phyloP scores from a whole-genome alignment of 2,113 vertebrate genomes.

The Apeltes quadracus region DNA sequence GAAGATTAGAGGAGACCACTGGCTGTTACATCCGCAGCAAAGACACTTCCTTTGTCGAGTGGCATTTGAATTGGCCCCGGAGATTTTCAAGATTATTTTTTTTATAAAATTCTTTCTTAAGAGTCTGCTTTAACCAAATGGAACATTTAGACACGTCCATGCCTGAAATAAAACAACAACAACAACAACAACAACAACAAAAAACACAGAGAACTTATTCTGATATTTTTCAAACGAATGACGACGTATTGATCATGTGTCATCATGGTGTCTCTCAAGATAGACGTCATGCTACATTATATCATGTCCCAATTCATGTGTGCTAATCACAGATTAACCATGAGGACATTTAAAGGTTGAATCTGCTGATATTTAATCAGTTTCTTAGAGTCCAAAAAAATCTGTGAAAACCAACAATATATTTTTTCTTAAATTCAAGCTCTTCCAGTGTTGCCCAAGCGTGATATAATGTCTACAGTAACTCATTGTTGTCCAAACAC shows the following conservation, averaged over 20 bases:
- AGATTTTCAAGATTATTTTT: conserved; percentile 11
- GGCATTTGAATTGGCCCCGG: conserved; percentile 23
- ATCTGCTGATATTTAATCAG: not conserved
- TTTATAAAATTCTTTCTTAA: conserved; percentile 6
- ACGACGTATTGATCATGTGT: conserved; percentile 43
- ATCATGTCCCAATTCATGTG: not conserved
- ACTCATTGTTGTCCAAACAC: not conserved
- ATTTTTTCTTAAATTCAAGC: not conserved
- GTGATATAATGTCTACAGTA: not conserved
- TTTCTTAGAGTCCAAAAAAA: conserved; percentile 11
- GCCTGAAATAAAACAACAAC: not conserved
- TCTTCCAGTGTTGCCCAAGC: not conserved
- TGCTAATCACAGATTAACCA: conserved; percentile 10
- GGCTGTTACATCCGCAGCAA: conserved; percentile 37
- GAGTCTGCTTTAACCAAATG: not conserved
- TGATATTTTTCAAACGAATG: conserved; percentile 13
- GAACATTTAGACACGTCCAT: not conserved
- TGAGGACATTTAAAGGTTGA: conserved; percentile 5
- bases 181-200: too few species aligned
- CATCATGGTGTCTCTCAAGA: not conserved
- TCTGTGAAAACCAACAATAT: conserved; percentile 12
- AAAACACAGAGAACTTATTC: not conserved
- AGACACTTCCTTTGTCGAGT: conserved; percentile 25
- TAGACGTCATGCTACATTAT: conserved; percentile 13
- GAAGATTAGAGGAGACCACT: conserved; percentile 55